Base-by-base conservation (phyloP, 2,113 vertebrate genomes). In the Paralichthys olivaceus region DNA sequence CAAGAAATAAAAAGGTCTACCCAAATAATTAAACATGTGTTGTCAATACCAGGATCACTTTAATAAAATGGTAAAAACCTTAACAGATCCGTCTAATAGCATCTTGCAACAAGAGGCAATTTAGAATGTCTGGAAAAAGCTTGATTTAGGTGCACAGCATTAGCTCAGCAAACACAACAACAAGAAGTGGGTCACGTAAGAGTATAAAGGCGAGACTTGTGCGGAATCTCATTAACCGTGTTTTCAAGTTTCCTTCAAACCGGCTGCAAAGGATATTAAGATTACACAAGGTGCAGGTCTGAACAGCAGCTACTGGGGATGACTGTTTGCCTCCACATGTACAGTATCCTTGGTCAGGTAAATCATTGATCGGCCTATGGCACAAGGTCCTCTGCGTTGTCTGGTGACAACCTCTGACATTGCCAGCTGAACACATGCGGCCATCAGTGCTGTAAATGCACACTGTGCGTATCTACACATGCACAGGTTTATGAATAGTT, bases 271-370 rank as follows among this genome's bases (percentile, higher is more conserved):
- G 19, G 53, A 65, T 79, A 20, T n/a, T 49, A 53, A 51, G 63
- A 80, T 80, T 86, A 79, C 29, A 60, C 28, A 28, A 87, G 62
- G 61, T 58, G 28, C 5, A 65, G 55, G 51, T 64, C 75, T 64
- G 37, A 80, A 66, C 49, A 68, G 59, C 79, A 93, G 92, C 88
- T 95, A 53, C 1, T 17, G 8, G 37, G 56, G 29, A 2, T 69
- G 69, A 80, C 71, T 90, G 80, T 85, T 87, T 86, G 79, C 70
- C 81, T 80, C 74, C 57, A 68, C 77, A 84, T 82, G 72, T 84
- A 90, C 86, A 80, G 83, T 83, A 85, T 87, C 79, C 83, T 83
- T 78, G 78, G 55, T 62, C 49, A 9, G 65, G 90, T 91, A 65
- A 92, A 91, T 92, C 60, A 92, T 90, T 90, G 54, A 85, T 62